A percentile compares a stretch with the other conserved stretches of the same genome.
Conservation (phyloP, 2,888 invertebrate species). For the Lycophotia porphyrea region DNA sequence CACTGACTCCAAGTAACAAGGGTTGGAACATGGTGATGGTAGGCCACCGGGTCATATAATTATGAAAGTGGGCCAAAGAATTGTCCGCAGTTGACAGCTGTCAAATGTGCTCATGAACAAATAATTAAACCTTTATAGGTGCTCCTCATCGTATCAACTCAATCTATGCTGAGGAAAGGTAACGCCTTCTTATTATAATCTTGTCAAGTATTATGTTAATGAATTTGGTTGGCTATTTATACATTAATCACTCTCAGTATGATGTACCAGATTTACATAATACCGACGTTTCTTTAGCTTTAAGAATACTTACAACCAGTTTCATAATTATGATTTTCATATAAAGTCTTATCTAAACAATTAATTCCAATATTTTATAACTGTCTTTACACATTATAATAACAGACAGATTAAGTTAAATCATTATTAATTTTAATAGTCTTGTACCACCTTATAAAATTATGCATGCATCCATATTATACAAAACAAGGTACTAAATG, state of each 20-base stretch:
- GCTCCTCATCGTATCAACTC: neutral
- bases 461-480: conserved; percentile 23
- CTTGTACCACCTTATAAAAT: neutral
- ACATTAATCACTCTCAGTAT: neutral
- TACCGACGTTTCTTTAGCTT: neutral
- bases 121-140: neutral
- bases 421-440: conserved; percentile 23
- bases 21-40: too few species aligned
- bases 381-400: conserved; percentile 12
- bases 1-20: too few species aligned
- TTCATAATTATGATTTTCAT: neutral
- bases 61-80: neutral
- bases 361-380: conserved; percentile 10
- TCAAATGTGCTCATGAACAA: neutral
- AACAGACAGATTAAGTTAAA: conserved; percentile 1
- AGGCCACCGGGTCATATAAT: too few species aligned
- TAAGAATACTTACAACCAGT: neutral
- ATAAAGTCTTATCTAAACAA: neutral
- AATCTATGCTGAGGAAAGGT: neutral
- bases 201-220: neutral
- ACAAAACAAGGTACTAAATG: conserved; percentile 22
- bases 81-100: neutral
- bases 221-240: too few species aligned
- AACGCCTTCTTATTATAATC: neutral
- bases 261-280: neutral